Base-by-base conservation (phyloP, 30 jellyfish, hydroid and myxozoan genomes). In the Euphysa ruthae region DNA sequence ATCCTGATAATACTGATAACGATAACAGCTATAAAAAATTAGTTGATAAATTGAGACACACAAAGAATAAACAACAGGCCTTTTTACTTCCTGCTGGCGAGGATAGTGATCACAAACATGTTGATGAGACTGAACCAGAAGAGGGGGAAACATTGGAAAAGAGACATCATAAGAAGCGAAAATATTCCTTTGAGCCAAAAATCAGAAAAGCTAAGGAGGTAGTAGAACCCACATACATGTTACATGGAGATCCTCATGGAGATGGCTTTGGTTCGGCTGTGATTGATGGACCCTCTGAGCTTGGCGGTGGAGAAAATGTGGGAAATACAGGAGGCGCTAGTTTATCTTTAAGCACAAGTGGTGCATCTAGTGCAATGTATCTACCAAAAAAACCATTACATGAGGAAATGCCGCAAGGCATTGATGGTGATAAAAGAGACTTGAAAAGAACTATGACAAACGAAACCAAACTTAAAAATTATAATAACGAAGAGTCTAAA, bases 181-280 rank as follows among this genome's bases (percentile, higher is more conserved):
- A 35, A 24, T 24, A 25, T 24, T 6, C 27, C 21, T 24, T 24
- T 58, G 72, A 58, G 19, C 72, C 72, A 19, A 58, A 58, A 58
- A 58, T 58, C 19, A 35, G 19, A 13, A 58, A 58, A 35, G 51
- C 42, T 1, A 32, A 25, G 10, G 72, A 58, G 7, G 51, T 58
- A 10, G 72, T 58, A 6, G 72, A 58, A 35, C 72, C 72, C 1
- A 58, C 51, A 32, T 58, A 24, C 72, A 58, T 58, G 72, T 13
- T 58, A 23, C 72, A 58, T 58, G 72, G 46, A n/a, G 72, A 58
- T 24, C 72, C 72, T 8, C 72, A 58, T 58, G 72, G 72, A 10
- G 72, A 58, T 25, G 72, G 72, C 27, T 35, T 58, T 58, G 72
- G 72, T 24, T 24, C 42, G 6, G 72, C 51, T 23, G 72, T 24